These are phyloP conservation scores for Triplophysa dalaica DNA, from an alignment of 2,113 vertebrate species.

Conservation along the genomic window DNA sequence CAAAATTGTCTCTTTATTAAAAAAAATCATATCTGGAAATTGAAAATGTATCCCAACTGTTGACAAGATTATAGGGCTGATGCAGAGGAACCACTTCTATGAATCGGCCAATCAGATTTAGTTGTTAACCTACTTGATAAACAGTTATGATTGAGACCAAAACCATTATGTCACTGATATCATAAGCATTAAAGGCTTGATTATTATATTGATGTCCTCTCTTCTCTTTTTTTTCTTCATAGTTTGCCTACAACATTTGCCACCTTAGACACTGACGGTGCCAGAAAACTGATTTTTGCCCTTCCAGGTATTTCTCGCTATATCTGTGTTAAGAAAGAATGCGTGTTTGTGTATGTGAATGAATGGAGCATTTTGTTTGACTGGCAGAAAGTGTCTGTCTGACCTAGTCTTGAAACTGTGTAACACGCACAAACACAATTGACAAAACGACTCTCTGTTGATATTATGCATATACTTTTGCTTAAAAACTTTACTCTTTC, in stretches of 20 bases:
- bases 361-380: background rate
- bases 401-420: background rate
- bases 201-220: background rate
- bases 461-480: too few species aligned
- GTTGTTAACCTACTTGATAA: too few species aligned
- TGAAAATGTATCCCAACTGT: too few species aligned
- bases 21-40: too few species aligned
- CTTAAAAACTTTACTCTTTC: background rate
- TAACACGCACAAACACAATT: background rate
- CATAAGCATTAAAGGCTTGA: too few species aligned
- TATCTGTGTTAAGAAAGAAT: background rate
- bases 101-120: too few species aligned
- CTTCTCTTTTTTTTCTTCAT: slow-evolving; percentile 47
- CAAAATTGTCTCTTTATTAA: too few species aligned
- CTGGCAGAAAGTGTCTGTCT: background rate
- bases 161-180: too few species aligned
- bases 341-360: slow-evolving; percentile 21
- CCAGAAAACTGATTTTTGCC: slow-evolving; percentile 97
- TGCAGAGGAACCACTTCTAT: too few species aligned
- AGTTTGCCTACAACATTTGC: slow-evolving; percentile 98
- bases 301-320: slow-evolving; percentile 85
- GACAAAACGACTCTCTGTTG: background rate
- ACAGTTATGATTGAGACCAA: too few species aligned
- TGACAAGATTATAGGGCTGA: too few species aligned
- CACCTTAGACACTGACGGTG: slow-evolving; percentile 93